Evolutionary conservation across 53 echinoderm and acorn worm genomes (phyloP).

Genomic region (Arbacia lixula): DNA sequence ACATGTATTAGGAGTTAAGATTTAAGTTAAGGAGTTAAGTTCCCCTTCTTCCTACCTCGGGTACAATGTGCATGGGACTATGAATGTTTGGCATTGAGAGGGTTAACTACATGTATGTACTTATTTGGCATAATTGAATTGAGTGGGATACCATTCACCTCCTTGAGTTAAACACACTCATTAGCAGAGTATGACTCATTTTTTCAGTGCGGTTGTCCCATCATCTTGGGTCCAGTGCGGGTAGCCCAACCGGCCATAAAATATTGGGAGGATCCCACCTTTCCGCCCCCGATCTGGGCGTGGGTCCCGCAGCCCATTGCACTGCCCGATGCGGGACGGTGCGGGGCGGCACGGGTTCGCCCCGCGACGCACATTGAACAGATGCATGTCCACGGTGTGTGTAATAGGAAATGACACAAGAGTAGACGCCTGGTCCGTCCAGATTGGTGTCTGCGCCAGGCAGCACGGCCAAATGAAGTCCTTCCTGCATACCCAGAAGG

Average conservation of each 20-base stretch:
- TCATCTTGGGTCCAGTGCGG: no score
- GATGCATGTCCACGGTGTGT: constrained; percentile 36
- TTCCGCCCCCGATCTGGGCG: constrained; percentile 1
- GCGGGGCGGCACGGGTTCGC: not conserved
- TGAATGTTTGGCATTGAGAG: no score
- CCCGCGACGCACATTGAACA: constrained; percentile 39
- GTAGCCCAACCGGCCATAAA: not conserved
- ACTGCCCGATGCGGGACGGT: not conserved
- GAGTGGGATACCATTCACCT: no score
- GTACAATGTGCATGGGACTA: no score
- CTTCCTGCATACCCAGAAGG: constrained; percentile 38
- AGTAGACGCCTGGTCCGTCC: constrained; percentile 50
- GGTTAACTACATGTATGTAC: no score
- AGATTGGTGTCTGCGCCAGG: constrained; percentile 35
- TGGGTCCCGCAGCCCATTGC: constrained; percentile 3
- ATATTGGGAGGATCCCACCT: constrained; percentile 43
- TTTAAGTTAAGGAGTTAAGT: no score
- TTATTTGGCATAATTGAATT: no score
- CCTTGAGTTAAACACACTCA: no score
- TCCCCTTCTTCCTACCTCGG: no score
- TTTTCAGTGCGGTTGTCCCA: no score
- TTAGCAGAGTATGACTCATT: no score
- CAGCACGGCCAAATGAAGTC: constrained; percentile 54
- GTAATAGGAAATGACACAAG: constrained; percentile 63
- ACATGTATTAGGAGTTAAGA: no score